A percentile compares a stretch with the other conserved stretches of the same genome.
Evolutionary conservation across 2,113 vertebrate genomes (phyloP).

Genomic region (Hippocampus comes): DNA sequence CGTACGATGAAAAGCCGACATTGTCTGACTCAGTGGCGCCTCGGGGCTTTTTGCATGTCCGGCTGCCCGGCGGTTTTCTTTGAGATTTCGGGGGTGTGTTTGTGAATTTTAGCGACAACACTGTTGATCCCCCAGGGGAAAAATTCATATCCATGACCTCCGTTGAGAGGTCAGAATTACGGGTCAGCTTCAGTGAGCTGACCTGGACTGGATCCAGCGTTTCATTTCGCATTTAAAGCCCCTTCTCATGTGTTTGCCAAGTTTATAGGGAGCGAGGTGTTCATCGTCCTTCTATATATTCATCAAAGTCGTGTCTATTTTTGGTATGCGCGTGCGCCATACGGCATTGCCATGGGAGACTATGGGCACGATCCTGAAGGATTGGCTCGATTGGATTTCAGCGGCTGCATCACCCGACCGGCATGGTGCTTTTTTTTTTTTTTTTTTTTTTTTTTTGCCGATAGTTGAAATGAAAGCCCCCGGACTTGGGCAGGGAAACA

Average conservation of each 20-base stretch:
- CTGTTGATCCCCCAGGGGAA: slow-evolving; percentile 30
- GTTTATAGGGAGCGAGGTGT: slow-evolving; percentile 35
- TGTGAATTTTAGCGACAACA: slow-evolving; percentile 17
- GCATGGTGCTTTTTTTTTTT: slow-evolving; percentile 15
- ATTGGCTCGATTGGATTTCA: slow-evolving; percentile 70
- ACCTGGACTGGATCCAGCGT: slow-evolving; percentile 11
- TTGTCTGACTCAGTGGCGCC: slow-evolving; percentile 38
- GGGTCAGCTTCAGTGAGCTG: slow-evolving; percentile 12
- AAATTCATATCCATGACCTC: slow-evolving; percentile 39
- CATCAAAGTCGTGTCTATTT: slow-evolving; percentile 24
- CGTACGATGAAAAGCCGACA: slow-evolving; percentile 43
- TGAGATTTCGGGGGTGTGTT: slow-evolving; percentile 8
- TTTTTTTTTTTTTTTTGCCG: neutral
- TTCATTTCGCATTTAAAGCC: slow-evolving; percentile 10
- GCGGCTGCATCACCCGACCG: slow-evolving; percentile 56
- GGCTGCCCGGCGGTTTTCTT: slow-evolving; percentile 35
- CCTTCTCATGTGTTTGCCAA: neutral
- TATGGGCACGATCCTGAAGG: slow-evolving; percentile 42
- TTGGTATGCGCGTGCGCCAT: slow-evolving; percentile 27
- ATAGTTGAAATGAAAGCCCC: too few relatives aligned
- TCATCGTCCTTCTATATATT: slow-evolving; percentile 31
- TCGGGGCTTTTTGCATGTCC: slow-evolving; percentile 25
- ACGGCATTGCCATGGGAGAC: slow-evolving; percentile 37
- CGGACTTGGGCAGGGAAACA: slow-evolving; percentile 46
- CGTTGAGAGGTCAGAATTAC: slow-evolving; percentile 18